Conservation (phyloP, 2,797 vertebrate genomes). For the Chloroceryle inda region DNA sequence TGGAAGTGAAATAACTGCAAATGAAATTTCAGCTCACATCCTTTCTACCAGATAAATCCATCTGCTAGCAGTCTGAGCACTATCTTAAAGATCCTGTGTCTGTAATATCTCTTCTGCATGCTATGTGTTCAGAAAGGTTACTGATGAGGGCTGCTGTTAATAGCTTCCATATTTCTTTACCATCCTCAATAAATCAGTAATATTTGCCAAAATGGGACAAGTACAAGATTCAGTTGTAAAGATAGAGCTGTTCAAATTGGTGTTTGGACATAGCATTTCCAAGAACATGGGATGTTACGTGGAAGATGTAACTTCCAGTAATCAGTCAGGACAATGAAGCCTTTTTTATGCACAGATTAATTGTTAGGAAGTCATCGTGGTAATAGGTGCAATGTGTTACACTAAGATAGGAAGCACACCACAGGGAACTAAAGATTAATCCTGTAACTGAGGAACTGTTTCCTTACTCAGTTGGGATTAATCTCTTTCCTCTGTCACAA, state of each 20-base stretch:
- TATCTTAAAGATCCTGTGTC: constrained; percentile 35
- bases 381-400: not conserved
- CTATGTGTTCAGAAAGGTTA: not conserved
- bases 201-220: constrained; percentile 36
- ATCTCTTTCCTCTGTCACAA: not conserved
- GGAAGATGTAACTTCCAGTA: constrained; percentile 28
- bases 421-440: not conserved
- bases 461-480: not conserved
- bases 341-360: not conserved
- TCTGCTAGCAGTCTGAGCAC: not conserved
- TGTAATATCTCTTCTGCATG: not conserved
- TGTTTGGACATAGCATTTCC: not conserved
- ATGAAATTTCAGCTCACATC: not conserved
- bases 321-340: not conserved
- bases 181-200: constrained; percentile 43
- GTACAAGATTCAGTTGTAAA: constrained; percentile 35
- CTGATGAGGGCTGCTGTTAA: constrained; percentile 1
- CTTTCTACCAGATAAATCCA: constrained; percentile 2
- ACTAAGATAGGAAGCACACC: not conserved
- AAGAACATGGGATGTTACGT: not conserved
- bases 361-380: not conserved
- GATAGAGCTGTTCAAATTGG: constrained; percentile 24
- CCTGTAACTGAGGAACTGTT: not conserved
- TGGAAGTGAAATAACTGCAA: not conserved
- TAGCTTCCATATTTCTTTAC: constrained; percentile 28